A percentile compares a stretch with the other conserved stretches of the same genome.
These are phyloP conservation scores for Adelognathus sp. DNA, from an alignment of 2,888 invertebrate genomes.

Conservation along the genomic window DNA sequence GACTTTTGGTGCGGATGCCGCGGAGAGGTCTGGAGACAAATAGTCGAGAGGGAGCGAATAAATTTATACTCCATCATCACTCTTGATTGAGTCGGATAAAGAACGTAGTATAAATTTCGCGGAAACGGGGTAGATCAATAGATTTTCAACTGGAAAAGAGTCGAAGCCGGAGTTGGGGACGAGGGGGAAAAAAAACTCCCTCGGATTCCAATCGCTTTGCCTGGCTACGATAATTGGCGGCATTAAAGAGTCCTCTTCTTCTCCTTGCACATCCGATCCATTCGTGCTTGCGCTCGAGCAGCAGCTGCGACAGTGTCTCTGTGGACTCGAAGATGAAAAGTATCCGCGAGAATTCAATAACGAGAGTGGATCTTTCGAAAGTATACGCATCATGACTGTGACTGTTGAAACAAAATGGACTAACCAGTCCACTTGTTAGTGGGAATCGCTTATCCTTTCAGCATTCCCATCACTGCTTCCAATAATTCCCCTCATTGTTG, in stretches of 20 bases:
- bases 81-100: slow-evolving; percentile 23
- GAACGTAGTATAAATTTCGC: neutral
- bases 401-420: neutral
- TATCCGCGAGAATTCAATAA: neutral
- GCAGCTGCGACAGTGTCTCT: neutral
- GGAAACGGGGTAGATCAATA: slow-evolving; percentile 23
- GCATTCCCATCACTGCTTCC: too few relatives aligned
- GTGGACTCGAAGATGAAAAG: neutral
- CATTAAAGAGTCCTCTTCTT: slow-evolving; percentile 32
- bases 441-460: too few relatives aligned
- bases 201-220: neutral
- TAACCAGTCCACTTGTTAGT: too few relatives aligned
- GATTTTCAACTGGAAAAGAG: neutral
- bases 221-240: slow-evolving; percentile 11
- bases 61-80: slow-evolving; percentile 34
- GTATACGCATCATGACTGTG: neutral
- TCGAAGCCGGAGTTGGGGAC: slow-evolving; percentile 10
- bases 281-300: slow-evolving; percentile 42
- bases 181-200: neutral
- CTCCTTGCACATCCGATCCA: slow-evolving; percentile 6
- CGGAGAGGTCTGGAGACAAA: neutral
- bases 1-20: neutral
- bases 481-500: too few relatives aligned
- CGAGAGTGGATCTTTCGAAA: neutral
- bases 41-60: neutral